Evolutionary conservation across 1,140 invertebrate species (phyloP), one percentile per base, ranked within the genome.

Genomic region (Probaryconus sp.): DNA sequence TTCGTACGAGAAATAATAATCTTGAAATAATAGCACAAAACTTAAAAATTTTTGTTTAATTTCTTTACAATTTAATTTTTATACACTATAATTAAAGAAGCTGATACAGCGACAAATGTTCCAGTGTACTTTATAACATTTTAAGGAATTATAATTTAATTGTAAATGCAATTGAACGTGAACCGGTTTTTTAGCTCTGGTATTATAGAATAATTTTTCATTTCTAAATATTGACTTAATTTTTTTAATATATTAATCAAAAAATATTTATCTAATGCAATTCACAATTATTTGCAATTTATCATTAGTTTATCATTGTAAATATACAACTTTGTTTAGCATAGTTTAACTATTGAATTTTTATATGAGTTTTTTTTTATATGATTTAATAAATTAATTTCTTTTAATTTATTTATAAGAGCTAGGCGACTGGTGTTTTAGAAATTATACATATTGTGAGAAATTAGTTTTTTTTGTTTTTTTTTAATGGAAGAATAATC

Each of bases 101-200:
- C 43, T 63, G 10, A 63, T 56, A n/a, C n/a, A 42, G 38, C 28
- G n/a, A 58, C 11, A 71, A 28, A 71, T 56, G 68, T 71, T 63
- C 58, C 68, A 58, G 50, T 42, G n/a, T 13, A 63, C 43, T 71
- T 51, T 35, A 55, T 47, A 28, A 56, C 43, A 40, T 33, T 48
- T 70, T 31, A 37, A 45, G 7, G 4, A 60, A 26, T 63, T 56
- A 17, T 48, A 56, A 20, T 70, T 70, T 53, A 30, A 69, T 53
- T 31, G 10, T 38, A 50, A 50, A 63, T 16, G 43, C n/a, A 60
- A 35, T 45, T n/a, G 16, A 48, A 28, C 10, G 28, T 51, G 17
- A 31, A 50, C 43, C 16, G 16, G 43, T 48, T 45, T 10, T 37
- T 18, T 6, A 6, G 31, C 20, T 50, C 14, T 1, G n/a, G 17